A percentile compares a stretch with the other conserved stretches of the same genome.
phyloP scores from a whole-genome alignment of 1,140 invertebrate genomes.

The Goniozus legneri region DNA sequence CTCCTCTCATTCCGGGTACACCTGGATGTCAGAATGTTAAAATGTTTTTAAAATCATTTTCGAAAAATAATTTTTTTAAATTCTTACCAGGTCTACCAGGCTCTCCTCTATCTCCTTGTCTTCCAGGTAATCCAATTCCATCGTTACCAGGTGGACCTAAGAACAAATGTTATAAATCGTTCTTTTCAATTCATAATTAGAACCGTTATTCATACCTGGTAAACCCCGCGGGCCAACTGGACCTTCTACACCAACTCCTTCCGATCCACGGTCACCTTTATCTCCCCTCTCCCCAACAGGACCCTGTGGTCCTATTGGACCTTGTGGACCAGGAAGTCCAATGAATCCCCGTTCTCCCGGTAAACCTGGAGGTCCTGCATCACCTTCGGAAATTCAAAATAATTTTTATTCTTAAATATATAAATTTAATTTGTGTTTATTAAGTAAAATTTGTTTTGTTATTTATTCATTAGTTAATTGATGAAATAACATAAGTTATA shows the following conservation, averaged over 20 bases:
- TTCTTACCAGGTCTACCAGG: conserved; percentile 63
- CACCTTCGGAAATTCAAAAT: too few species aligned
- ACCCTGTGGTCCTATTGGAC: conserved; percentile 59
- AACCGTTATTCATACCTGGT: conserved; percentile 54
- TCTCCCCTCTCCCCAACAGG: conserved; percentile 64
- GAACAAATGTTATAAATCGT: too few species aligned
- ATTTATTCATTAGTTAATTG: too few species aligned
- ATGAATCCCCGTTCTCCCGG: conserved; percentile 63
- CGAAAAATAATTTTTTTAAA: conserved; percentile 3
- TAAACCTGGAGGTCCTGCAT: conserved; percentile 53
- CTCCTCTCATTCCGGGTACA: conserved; percentile 50
- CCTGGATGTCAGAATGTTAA: conserved; percentile 37
- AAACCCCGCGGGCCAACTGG: conserved; percentile 62
- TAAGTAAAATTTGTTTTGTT: background rate
- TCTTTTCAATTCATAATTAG: background rate
- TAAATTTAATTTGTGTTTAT: too few species aligned
- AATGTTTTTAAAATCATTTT: conserved; percentile 10
- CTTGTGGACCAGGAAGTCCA: conserved; percentile 62
- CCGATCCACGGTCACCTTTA: conserved; percentile 67
- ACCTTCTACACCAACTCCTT: conserved; percentile 69
- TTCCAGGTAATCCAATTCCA: conserved; percentile 59
- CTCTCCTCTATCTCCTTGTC: conserved; percentile 63
- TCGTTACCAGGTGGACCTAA: conserved; percentile 61
- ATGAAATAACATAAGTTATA: too few species aligned
- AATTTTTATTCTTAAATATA: too few species aligned